Evolutionary conservation across 2,888 invertebrate species (phyloP).

Genomic region (Autographa pulchrina): DNA sequence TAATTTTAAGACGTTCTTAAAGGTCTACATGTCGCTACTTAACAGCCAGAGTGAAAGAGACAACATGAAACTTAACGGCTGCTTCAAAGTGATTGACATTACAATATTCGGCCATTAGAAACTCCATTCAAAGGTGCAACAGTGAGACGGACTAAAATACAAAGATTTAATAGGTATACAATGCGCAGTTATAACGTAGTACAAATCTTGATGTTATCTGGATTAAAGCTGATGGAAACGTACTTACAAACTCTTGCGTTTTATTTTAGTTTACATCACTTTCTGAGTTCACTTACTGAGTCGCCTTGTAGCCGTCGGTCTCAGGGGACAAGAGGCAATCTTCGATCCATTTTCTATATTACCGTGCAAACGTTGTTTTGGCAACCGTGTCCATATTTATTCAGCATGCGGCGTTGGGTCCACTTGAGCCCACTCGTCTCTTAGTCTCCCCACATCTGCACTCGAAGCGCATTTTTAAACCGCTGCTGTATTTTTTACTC

Average conservation of each 20-base stretch:
- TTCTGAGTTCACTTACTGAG: background rate
- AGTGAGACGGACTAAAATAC: no score
- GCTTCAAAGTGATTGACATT: no score
- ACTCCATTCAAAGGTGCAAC: no score
- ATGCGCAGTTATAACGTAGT: no score
- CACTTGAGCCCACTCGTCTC: conserved; percentile 65
- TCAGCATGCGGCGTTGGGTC: conserved; percentile 61
- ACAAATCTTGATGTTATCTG: no score
- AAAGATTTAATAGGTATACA: no score
- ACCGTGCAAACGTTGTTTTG: conserved; percentile 51
- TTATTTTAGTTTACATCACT: background rate
- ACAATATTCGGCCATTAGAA: no score
- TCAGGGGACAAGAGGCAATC: background rate
- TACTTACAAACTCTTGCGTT: background rate
- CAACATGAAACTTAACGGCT: no score
- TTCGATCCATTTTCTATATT: conserved; percentile 47
- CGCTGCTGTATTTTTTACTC: conserved; percentile 44
- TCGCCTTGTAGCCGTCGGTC: conserved; percentile 12
- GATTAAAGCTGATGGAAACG: no score
- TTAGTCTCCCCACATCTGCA: conserved; percentile 63
- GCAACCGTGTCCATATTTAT: conserved; percentile 67
- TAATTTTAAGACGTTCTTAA: no score
- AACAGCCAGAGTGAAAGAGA: no score
- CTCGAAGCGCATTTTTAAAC: conserved; percentile 60
- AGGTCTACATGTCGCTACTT: no score